Conservation (phyloP, 2,797 vertebrate species). For the Kryptopterus vitreolus region DNA sequence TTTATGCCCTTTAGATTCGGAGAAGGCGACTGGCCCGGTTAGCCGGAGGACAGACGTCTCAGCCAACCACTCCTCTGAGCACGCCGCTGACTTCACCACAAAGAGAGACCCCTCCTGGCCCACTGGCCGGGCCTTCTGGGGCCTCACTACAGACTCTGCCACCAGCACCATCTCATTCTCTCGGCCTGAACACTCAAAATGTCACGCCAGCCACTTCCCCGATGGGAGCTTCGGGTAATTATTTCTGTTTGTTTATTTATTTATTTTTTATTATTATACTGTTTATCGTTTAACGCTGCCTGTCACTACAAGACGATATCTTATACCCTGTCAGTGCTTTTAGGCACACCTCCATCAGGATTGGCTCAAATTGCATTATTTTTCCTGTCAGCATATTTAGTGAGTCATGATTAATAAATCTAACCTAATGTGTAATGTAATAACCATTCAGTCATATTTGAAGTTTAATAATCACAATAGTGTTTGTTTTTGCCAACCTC, state of each 20-base stretch:
- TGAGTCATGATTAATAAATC: slow-evolving; percentile 9
- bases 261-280: slow-evolving; percentile 5
- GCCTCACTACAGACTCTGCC: slow-evolving; percentile 77
- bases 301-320: neutral
- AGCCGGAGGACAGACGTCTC: slow-evolving; percentile 91
- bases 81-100: slow-evolving; percentile 96
- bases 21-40: slow-evolving; percentile 92
- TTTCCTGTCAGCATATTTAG: neutral
- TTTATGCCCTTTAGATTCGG: slow-evolving; percentile 80
- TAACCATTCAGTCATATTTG: neutral
- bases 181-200: slow-evolving; percentile 88
- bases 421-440: slow-evolving; percentile 6
- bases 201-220: slow-evolving; percentile 97
- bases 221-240: slow-evolving; percentile 92
- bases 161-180: slow-evolving; percentile 84
- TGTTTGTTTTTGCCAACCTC: neutral
- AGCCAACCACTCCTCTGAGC: slow-evolving; percentile 89
- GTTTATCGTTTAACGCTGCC: slow-evolving; percentile 7
- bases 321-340: neutral
- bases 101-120: slow-evolving; percentile 93
- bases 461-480: neutral
- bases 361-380: slow-evolving; percentile 5
- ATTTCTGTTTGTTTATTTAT: no score
- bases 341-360: slow-evolving; percentile 11
- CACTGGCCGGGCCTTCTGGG: slow-evolving; percentile 83